Conservation (phyloP, 2,113 vertebrate species). For the Fulmarus glacialis region DNA sequence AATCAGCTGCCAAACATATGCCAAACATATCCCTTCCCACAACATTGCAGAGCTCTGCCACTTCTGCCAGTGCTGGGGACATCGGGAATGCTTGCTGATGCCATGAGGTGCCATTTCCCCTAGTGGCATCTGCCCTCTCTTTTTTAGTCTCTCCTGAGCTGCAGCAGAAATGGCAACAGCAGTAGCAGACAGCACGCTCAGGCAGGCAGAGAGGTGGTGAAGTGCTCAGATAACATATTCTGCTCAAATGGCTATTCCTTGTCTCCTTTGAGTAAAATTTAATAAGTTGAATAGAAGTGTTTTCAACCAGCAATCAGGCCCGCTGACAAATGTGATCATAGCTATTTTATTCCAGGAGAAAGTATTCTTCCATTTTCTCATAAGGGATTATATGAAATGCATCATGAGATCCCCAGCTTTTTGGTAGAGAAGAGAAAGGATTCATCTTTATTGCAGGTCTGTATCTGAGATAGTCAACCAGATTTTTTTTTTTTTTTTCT, state of each 20-base stretch:
- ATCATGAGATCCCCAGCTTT: not conserved
- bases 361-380: not conserved
- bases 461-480: not conserved
- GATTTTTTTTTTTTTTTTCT: not conserved
- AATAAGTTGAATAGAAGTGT: not conserved
- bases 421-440: not conserved
- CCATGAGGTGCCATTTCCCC: not conserved
- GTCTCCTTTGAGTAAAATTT: not conserved
- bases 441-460: not conserved
- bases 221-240: not conserved
- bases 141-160: not conserved
- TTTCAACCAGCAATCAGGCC: not conserved
- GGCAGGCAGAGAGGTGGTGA: not conserved
- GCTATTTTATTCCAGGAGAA: not conserved
- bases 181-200: not conserved
- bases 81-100: rapidly evolving
- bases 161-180: not conserved
- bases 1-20: not conserved
- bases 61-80: not conserved
- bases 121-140: not conserved
- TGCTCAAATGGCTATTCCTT: not conserved
- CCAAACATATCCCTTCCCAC: not conserved
- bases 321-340: not conserved
- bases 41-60: not conserved
- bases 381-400: not conserved